A percentile compares a stretch with the other conserved stretches of the same genome.
These are phyloP conservation scores for Jacana jacana DNA, from an alignment of 2,113 vertebrate species.

Conservation along the genomic window DNA sequence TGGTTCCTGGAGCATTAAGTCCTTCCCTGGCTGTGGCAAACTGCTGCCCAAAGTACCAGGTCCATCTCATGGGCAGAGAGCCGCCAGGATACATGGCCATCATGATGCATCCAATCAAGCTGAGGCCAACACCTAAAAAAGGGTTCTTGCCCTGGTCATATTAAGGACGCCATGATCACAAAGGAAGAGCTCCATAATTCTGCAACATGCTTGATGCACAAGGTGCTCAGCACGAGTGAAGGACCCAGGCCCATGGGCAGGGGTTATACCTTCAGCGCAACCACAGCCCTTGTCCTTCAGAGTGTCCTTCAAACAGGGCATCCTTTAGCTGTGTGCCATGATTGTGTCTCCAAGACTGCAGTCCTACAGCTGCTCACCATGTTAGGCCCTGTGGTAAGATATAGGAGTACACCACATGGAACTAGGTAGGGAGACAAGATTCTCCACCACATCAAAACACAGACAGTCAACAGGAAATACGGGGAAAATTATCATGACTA, in stretches of 20 bases:
- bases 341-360: neutral
- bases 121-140: too few species aligned
- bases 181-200: neutral
- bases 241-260: neutral
- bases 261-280: neutral
- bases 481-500: too few species aligned
- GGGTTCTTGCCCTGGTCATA: too few species aligned
- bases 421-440: too few species aligned
- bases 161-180: neutral
- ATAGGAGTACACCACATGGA: too few species aligned
- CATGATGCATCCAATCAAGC: neutral
- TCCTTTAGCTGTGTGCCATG: neutral
- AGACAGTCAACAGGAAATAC: too few species aligned
- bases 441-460: too few species aligned
- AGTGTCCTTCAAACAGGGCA: neutral
- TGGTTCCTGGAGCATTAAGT: too few species aligned
- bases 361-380: too few species aligned
- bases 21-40: neutral
- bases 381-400: too few species aligned
- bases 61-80: too few species aligned
- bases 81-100: rapidly evolving
- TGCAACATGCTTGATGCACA: too few species aligned
- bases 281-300: neutral
- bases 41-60: neutral
- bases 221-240: rapidly evolving